Conservation (phyloP, 1,140 invertebrate genomes). For the Rhyzopertha dominica region DNA sequence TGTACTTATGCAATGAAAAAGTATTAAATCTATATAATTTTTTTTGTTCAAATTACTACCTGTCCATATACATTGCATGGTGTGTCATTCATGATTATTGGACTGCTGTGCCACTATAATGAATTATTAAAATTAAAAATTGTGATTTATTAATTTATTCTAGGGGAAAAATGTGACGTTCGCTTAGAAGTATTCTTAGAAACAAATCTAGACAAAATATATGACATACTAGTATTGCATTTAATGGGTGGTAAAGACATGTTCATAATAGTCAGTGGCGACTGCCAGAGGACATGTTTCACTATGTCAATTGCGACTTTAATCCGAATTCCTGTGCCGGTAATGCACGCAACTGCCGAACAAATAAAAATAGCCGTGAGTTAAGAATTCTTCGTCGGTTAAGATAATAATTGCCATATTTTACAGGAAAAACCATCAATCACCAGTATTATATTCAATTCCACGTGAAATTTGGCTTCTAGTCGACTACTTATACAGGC, state of each 20-base stretch:
- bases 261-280: constrained; percentile 86
- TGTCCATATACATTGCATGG: too few species aligned
- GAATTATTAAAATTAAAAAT: too few species aligned
- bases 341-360: constrained; percentile 36
- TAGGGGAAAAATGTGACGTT: constrained; percentile 78
- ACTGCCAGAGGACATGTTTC: constrained; percentile 87
- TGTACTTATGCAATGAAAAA: too few species aligned
- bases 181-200: constrained; percentile 71
- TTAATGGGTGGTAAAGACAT: constrained; percentile 94
- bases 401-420: too few species aligned
- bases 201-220: constrained; percentile 75
- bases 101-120: too few species aligned
- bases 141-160: too few species aligned
- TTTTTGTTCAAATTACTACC: too few species aligned
- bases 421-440: too few species aligned
- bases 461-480: constrained; percentile 91
- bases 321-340: constrained; percentile 37
- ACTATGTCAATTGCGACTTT: constrained; percentile 84
- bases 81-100: too few species aligned
- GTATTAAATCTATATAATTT: too few species aligned
- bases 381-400: too few species aligned
- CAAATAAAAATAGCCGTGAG: constrained; percentile 38
- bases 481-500: constrained; percentile 84
- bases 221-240: constrained; percentile 94
- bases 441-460: constrained; percentile 61